Evolutionary conservation across 2,113 vertebrate species (phyloP).

Genomic region (Rallus limicola): DNA sequence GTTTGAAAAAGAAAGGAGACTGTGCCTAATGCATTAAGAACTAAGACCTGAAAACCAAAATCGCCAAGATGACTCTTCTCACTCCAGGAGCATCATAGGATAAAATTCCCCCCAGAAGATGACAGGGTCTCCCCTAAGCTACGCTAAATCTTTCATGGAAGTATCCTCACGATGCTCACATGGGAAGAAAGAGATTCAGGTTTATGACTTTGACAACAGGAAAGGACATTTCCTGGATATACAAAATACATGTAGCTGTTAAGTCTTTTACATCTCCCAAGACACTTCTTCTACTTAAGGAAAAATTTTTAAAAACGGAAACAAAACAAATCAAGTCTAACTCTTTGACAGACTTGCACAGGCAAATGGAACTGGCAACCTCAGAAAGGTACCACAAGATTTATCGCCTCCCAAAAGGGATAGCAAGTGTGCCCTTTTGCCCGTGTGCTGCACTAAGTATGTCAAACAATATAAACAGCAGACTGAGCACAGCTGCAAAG

Average conservation of each 20-base stretch:
- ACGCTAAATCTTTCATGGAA: background rate
- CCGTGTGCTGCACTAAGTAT: background rate
- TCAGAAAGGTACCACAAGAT: background rate
- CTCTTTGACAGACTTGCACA: background rate
- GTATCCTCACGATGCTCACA: background rate
- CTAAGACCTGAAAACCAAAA: background rate
- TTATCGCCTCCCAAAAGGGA: background rate
- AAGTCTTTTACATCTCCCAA: background rate
- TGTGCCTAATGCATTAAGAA: background rate
- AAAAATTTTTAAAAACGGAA: background rate
- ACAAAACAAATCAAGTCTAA: background rate
- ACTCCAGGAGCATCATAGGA: background rate
- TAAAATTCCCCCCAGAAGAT: background rate
- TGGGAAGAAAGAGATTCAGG: background rate
- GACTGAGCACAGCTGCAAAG: background rate
- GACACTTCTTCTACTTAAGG: background rate
- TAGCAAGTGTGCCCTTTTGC: background rate
- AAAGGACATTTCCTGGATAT: background rate
- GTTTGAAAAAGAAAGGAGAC: background rate
- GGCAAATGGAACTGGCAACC: background rate
- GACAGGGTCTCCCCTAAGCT: background rate
- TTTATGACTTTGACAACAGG: background rate
- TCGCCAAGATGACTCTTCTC: background rate
- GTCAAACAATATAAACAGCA: background rate
- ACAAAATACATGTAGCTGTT: background rate